A percentile compares a stretch with the other conserved stretches of the same genome.
Conservation (phyloP, 2,797 vertebrate species). For the Rhinatrema bivittatum region DNA sequence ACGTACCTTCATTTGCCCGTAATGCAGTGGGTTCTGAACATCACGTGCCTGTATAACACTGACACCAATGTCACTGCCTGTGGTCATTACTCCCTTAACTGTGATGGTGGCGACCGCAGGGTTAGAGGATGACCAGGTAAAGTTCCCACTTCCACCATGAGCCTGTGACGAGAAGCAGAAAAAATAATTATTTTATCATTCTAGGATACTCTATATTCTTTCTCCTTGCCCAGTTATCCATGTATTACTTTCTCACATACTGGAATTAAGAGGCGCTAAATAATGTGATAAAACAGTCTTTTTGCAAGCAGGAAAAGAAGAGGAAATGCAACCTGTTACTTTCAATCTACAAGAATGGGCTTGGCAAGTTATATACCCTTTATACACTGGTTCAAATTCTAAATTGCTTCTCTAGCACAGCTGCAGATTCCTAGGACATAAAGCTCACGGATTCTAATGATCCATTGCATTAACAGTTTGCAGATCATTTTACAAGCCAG, state of each 20-base stretch:
- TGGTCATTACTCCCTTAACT: conserved; percentile 84
- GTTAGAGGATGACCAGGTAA: conserved; percentile 84
- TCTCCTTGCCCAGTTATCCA: neutral
- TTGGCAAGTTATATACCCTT: neutral
- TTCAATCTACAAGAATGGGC: neutral
- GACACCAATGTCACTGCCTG: conserved; percentile 75
- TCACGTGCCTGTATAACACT: conserved; percentile 78
- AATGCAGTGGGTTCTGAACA: conserved; percentile 77
- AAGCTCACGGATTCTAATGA: neutral
- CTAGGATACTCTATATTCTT: neutral
- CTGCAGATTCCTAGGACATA: neutral
- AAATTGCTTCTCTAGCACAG: neutral
- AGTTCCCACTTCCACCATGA: conserved; percentile 88
- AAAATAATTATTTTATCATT: neutral
- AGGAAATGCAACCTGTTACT: neutral
- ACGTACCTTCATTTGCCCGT: conserved; percentile 86
- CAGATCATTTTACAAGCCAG: neutral
- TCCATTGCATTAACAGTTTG: neutral
- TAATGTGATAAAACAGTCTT: accelerated
- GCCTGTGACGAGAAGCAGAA: conserved; percentile 55
- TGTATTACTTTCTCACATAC: neutral
- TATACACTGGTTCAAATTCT: neutral
- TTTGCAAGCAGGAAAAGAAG: neutral
- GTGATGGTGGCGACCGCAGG: conserved; percentile 79
- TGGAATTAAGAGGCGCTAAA: neutral